Evolutionary conservation across 2,797 vertebrate species (phyloP).

Genomic region (Chelmon rostratus): DNA sequence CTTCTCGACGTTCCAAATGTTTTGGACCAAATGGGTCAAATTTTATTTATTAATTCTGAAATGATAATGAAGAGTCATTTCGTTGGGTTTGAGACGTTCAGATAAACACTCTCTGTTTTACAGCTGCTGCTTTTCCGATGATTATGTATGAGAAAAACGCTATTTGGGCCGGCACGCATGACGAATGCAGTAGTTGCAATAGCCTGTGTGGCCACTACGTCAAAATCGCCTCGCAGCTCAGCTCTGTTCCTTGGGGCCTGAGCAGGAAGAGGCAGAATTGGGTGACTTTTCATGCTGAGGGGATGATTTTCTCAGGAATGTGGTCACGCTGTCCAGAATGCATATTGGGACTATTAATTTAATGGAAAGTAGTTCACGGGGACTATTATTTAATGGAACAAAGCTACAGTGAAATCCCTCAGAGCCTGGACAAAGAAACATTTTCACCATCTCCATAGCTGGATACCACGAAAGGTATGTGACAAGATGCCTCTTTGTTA

Average conservation of each 20-base stretch:
- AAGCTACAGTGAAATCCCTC: background rate
- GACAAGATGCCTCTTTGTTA: slow-evolving; percentile 27
- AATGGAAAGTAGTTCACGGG: background rate
- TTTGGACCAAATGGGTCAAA: background rate
- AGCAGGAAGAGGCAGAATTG: background rate
- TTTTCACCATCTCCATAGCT: slow-evolving; percentile 21
- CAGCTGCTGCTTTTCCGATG: background rate
- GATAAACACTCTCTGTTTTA: background rate
- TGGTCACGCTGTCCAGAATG: background rate
- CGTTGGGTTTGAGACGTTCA: background rate
- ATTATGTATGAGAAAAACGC: background rate
- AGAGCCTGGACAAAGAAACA: background rate
- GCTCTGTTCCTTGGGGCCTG: too few species aligned
- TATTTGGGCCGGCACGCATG: background rate
- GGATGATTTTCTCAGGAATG: background rate
- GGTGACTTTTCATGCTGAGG: background rate
- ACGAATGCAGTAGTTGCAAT: background rate
- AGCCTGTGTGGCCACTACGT: background rate
- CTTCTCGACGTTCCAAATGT: background rate
- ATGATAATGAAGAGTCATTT: background rate
- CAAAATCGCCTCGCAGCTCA: background rate
- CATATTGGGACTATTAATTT: background rate
- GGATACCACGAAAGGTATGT: slow-evolving; percentile 7
- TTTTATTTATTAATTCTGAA: background rate
- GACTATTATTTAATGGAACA: background rate